These are phyloP conservation scores for Ariopsis seemanni DNA, from an alignment of 2,113 vertebrate species.

Conservation along the genomic window DNA sequence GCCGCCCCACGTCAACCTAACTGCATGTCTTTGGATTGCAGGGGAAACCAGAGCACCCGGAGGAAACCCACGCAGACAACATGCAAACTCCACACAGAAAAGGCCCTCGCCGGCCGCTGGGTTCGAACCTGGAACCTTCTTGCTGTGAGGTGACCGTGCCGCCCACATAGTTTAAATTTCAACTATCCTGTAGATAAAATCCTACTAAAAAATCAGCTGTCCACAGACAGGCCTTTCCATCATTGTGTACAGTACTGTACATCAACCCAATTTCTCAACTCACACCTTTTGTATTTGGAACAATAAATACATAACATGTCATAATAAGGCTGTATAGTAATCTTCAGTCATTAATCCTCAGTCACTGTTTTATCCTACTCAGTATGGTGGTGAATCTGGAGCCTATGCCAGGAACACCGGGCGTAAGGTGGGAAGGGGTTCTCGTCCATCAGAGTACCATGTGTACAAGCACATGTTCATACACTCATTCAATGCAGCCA, in stretches of 20 bases:
- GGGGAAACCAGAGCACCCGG: no score
- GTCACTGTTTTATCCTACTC: neutral
- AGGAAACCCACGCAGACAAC: no score
- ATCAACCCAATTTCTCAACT: neutral
- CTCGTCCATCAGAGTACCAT: neutral
- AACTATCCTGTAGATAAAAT: neutral
- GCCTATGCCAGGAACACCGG: neutral
- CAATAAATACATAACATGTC: neutral
- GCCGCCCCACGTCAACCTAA: no score
- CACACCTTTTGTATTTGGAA: neutral
- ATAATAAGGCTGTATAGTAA: neutral
- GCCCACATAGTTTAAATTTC: no score
- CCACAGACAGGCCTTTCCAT: neutral
- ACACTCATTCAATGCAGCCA: neutral
- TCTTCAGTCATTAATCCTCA: no score
- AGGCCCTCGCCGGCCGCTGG: no score
- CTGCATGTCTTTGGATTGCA: no score
- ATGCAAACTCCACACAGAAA: no score
- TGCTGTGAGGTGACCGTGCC: no score
- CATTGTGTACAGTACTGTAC: neutral
- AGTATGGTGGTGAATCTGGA: neutral
- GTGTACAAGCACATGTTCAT: neutral
- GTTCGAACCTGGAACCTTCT: no score
- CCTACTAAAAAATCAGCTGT: neutral
- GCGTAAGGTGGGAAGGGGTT: neutral